Base-by-base conservation (phyloP, 1,140 invertebrate species). In the Hirudo medicinalis region DNA sequence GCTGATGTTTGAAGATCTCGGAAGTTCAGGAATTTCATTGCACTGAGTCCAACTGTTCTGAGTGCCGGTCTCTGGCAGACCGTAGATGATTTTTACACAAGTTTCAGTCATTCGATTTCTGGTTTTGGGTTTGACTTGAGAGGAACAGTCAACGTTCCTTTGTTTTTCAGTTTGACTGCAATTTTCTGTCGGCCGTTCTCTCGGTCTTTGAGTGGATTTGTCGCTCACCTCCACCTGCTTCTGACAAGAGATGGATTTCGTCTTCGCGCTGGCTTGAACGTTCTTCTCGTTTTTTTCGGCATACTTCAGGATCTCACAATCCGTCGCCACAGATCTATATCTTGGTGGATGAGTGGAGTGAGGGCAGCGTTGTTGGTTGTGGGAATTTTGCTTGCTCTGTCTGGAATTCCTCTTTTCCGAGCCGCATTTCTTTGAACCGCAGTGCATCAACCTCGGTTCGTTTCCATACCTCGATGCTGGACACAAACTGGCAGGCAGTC, bases 11-110 rank as follows among this genome's bases (percentile, higher is more conserved):
- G 22, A 22, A 63, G 29, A 63, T 17, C 43, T 49, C 43, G 9
- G 4, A 5, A 49, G 57, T 25, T 32, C 57, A 15, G 29, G 19
- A 63, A 49, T 11, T 13, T 13, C 43, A 9, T 63, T 1, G 13
- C 29, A 63, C 57, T 63, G 57, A 32, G 57, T 63, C 57, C 57
- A 63, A 63, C 19, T 63, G 15, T 63, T n/a, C 29, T 32, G 22
- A 6, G 57, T 63, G 20, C 2, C 2, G 6, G 29, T 32, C 11
- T 63, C 29, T 22, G 22, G 22, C 9, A 32, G 22, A 25, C 22
- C 22, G 57, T 63, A 25, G 57, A 63, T 22, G 22, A 32, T 63
- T 32, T 63, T 63, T 11, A 63, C 22, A n/a, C 57, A 63, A 25
- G 57, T 63, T 63, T 63, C 57, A 2, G 57, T 63, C 57, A 63